Conservation (phyloP, 1,140 invertebrate genomes). For the Sycophaga agraensis region DNA sequence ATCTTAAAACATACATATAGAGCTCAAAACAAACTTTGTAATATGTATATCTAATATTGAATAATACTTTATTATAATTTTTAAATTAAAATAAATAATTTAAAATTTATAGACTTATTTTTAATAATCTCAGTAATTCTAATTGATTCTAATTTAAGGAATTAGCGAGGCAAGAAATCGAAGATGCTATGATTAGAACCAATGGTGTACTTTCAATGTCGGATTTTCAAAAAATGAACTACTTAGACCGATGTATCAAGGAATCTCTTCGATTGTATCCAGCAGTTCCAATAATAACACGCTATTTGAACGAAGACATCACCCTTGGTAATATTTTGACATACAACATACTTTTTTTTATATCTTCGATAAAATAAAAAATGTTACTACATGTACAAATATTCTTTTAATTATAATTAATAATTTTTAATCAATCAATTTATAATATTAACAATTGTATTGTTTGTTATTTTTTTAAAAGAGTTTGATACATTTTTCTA, state of each 20-base stretch:
- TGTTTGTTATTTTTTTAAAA: too few species aligned
- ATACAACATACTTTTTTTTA: not conserved
- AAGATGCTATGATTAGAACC: constrained; percentile 27
- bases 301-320: constrained; percentile 53
- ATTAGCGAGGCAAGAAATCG: constrained; percentile 36
- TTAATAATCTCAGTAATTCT: too few species aligned
- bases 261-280: constrained; percentile 65
- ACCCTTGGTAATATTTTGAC: constrained; percentile 35
- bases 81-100: too few species aligned
- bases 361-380: not conserved
- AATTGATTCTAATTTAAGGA: constrained; percentile 27
- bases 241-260: constrained; percentile 67
- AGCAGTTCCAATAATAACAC: constrained; percentile 61
- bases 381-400: not conserved
- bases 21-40: too few species aligned
- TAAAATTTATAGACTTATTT: too few species aligned
- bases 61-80: too few species aligned
- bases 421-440: too few species aligned
- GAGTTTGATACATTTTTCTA: too few species aligned
- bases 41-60: too few species aligned
- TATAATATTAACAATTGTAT: too few species aligned
- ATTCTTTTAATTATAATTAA: not conserved
- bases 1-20: too few species aligned
- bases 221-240: constrained; percentile 37
- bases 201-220: constrained; percentile 30